These are phyloP conservation scores for Hozukius guyotensis DNA, from an alignment of 2,797 vertebrate genomes.

Conservation along the genomic window DNA sequence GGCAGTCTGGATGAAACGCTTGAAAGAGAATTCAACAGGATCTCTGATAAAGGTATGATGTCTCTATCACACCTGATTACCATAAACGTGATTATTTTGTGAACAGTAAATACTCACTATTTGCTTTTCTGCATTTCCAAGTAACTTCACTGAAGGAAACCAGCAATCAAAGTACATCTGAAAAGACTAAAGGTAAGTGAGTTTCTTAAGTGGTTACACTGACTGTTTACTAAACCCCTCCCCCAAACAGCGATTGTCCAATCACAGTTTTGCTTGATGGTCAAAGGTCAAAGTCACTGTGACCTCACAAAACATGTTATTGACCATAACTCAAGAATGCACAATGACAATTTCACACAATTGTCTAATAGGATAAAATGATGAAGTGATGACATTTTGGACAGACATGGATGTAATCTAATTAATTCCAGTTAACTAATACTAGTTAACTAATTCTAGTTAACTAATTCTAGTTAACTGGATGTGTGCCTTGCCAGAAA, in stretches of 20 bases:
- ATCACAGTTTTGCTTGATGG: neutral
- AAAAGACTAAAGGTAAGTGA: conserved; percentile 62
- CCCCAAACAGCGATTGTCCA: neutral
- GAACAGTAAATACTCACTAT: neutral
- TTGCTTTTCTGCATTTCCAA: conserved; percentile 29
- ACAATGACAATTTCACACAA: too few species aligned
- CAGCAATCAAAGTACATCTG: conserved; percentile 23
- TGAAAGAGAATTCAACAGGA: conserved; percentile 68
- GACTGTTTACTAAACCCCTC: neutral
- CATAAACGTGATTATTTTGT: neutral
- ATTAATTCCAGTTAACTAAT: too few species aligned
- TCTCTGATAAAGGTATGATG: conserved; percentile 76
- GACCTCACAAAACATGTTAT: too few species aligned
- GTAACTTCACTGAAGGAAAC: conserved; percentile 69
- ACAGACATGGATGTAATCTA: too few species aligned
- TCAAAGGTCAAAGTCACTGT: too few species aligned
- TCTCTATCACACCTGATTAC: neutral
- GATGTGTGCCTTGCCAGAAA: too few species aligned
- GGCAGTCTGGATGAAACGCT: conserved; percentile 66
- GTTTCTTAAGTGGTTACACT: too few species aligned
- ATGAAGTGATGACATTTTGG: too few species aligned
- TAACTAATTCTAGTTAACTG: too few species aligned
- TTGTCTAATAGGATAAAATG: too few species aligned
- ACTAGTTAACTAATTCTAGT: too few species aligned
- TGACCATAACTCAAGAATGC: too few species aligned